Evolutionary conservation across 2,888 invertebrate species (phyloP), one percentile per base, ranked within the genome.

Genomic region (Morpho achilles): DNA sequence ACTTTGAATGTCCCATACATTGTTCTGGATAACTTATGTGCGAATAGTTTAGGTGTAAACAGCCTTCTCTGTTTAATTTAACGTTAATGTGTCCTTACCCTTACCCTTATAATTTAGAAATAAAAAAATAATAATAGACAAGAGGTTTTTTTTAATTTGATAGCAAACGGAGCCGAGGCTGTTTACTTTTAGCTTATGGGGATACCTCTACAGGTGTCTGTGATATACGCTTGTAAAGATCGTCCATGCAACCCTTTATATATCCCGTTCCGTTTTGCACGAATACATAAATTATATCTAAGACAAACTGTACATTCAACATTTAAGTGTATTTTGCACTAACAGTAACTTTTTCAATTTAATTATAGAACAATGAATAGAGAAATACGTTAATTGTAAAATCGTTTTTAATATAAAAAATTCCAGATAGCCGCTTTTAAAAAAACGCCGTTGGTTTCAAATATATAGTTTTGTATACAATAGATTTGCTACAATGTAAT

Each of bases 11-110:
- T 62, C 52, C 64, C 53, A 58, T 74, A 75, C 87, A 88, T 74
- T 87, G 88, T 90, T 90, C 90, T 90, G 90, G 89, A 90, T 90
- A 89, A 89, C 90, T 90, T 90, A 90, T 88, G 74, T 72, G 76
- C 77, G 76, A 76, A 77, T 82, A 80, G 80, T 80, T 76, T 84
- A 84, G 79, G 77, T 73, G 72, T 80, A 73, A 78, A 76, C 69
- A 70, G 70, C 65, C 66, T 66, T 68, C 66, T 65, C 67, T 66
- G 63, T 65, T 69, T 32, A 32, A 32, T 32, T 32, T 32, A 5
- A 32, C 32, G 3, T 32, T 5, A 32, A 32, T 32, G 32, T 32
- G 32, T 32, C 4, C 5, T 5, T n/a, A n/a, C n/a, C n/a, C n/a
- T 32, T 32, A 32, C 4, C 32, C 32, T 32, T 3, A 32, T 32